Percentiles rank a stretch among this genome's conserved stretches.
phyloP scores from a whole-genome alignment of 1,140 invertebrate species.

The Leptoteleia sp. region DNA sequence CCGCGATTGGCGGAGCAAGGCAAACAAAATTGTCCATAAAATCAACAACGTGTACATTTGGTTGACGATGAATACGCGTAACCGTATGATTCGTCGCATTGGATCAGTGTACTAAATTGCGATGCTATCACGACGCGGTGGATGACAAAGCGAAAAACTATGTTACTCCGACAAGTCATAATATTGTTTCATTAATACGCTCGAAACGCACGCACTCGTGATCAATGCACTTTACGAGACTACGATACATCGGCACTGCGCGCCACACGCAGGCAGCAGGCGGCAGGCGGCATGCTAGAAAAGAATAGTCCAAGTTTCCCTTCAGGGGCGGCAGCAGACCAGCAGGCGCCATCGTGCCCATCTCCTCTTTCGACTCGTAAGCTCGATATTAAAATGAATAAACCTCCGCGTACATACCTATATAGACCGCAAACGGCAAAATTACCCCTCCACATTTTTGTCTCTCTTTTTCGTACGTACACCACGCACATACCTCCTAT shows the following conservation, averaged over 20 bases:
- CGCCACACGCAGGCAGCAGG: neutral
- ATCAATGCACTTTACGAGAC: conserved; percentile 60
- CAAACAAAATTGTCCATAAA: too few relatives aligned
- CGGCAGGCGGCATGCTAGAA: conserved; percentile 38
- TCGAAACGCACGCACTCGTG: conserved; percentile 56
- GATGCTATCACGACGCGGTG: conserved; percentile 20
- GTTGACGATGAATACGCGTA: neutral
- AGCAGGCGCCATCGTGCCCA: conserved; percentile 52
- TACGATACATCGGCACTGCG: conserved; percentile 71
- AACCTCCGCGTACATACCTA: conserved; percentile 21
- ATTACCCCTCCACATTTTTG: conserved; percentile 7
- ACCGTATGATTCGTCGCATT: conserved; percentile 25
- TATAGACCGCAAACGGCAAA: conserved; percentile 21
- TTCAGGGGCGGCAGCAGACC: conserved; percentile 52
- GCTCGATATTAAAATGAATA: conserved; percentile 58
- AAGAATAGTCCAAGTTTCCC: conserved; percentile 46
- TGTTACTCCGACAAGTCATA: conserved; percentile 50
- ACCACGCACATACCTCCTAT: too few relatives aligned
- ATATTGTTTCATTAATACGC: conserved; percentile 56
- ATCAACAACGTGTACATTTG: conserved; percentile 1
- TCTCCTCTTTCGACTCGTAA: conserved; percentile 18
- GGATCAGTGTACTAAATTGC: conserved; percentile 18
- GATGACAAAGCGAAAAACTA: conserved; percentile 46
- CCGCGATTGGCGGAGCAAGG: too few relatives aligned
- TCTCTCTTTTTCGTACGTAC: conserved; percentile 14